These are phyloP conservation scores for Augiades crinisus DNA, from an alignment of 2,888 invertebrate species.

Conservation along the genomic window DNA sequence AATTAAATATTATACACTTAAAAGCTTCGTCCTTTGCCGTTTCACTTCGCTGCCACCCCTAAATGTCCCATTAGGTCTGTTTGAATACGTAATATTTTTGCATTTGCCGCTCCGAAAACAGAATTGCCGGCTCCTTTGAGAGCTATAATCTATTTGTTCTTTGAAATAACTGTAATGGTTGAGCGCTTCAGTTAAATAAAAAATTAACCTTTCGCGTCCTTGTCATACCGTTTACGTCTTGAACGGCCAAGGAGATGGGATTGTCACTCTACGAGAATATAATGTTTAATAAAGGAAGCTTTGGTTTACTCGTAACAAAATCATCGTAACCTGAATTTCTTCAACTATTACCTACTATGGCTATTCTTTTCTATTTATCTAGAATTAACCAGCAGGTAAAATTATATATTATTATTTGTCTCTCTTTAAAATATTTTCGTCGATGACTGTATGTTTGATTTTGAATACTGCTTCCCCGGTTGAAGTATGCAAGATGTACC, in stretches of 20 bases:
- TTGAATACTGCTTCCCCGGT: too few species aligned
- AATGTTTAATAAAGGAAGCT: background rate
- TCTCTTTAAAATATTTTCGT: too few species aligned
- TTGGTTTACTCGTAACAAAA: too few species aligned
- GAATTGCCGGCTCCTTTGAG: slow-evolving; percentile 80
- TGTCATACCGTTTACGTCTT: slow-evolving; percentile 37
- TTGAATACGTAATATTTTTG: slow-evolving; percentile 82
- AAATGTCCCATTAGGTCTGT: slow-evolving; percentile 82
- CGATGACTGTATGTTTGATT: too few species aligned
- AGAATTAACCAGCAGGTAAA: too few species aligned
- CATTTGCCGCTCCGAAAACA: slow-evolving; percentile 79
- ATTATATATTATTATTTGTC: too few species aligned
- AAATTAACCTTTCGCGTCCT: slow-evolving; percentile 61
- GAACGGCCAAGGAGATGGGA: slow-evolving; percentile 14
- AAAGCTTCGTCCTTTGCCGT: slow-evolving; percentile 82
- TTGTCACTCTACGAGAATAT: background rate
- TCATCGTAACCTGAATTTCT: too few species aligned
- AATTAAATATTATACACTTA: slow-evolving; percentile 83
- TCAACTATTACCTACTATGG: too few species aligned
- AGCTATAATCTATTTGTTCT: slow-evolving; percentile 80
- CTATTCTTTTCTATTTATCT: too few species aligned
- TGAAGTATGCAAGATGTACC: too few species aligned
- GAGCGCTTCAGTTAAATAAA: slow-evolving; percentile 69
- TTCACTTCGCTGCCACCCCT: slow-evolving; percentile 81
- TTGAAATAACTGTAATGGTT: slow-evolving; percentile 77